Base-by-base conservation (phyloP, 2,888 invertebrate species). In the Crepidodera aurea region DNA sequence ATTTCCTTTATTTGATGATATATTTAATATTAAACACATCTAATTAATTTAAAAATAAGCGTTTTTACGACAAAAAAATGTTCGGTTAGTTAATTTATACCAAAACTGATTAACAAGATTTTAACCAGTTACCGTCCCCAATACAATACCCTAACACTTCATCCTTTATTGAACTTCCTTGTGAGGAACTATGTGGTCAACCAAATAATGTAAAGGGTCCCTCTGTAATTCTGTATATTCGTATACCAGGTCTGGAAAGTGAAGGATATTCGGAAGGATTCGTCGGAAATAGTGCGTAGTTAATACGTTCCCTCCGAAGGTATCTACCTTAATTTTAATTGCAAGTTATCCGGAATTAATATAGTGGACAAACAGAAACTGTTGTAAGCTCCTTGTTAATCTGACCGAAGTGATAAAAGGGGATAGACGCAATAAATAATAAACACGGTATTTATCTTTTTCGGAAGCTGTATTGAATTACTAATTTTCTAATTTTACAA, bases 171-270 rank as follows among this genome's bases (percentile, higher is more conserved):
- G 42, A 13, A 29, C 10, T 29, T 4, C 1, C 51, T 51, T 51
- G 32, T 29, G 32, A 32, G 13, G 13, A 51, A 51, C 13, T 29
- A 51, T 34, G 51, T 51, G 51, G 51, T 51, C 32, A 51, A 32
- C 51, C 18, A 34, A 51, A 51, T 34, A 51, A 34, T 18, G 32
- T 34, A 51, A 13, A 51, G 34, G 51, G 22, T 29, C 34, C 34
- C 15, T 15, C 15, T 8, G 12, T 13, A 42, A 42, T 51, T 51
- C 32, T 42, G 42, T 42, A 42, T 19, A 42, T 16, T 16, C 16
- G 18, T 16, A 42, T n/a, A 10, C n/a, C n/a, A n/a, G n/a, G n/a
- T n/a, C 42, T 42, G 42, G 42, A 42, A 42, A 42, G 8, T 42
- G 8, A 42, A 42, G 42, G 42, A 42, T 42, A 42, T 42, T 42